Base-by-base conservation (phyloP, 2,888 invertebrate genomes). In the Drosophila mimetica region DNA sequence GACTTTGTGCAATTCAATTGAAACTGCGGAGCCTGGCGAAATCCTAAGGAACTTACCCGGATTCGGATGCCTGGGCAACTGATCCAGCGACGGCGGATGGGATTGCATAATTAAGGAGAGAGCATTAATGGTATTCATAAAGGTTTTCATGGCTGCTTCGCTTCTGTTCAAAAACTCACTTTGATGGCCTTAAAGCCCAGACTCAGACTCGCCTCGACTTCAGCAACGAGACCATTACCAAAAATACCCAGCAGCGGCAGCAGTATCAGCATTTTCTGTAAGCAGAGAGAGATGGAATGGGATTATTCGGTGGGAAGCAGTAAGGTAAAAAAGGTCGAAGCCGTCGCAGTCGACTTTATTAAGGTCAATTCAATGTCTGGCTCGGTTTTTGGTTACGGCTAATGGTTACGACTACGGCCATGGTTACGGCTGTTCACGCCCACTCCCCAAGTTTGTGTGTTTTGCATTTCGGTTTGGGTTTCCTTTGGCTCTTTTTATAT, bases 191-290 rank as follows among this genome's bases (percentile, higher is more conserved):
- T 90, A 79, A 90, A 89, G 80, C 90, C 90, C 76, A 90, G 82
- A 75, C 89, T 89, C 69, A 91, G 84, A 87, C 89, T 91, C 52
- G 90, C 91, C 73, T 87, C 90, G 75, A 88, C 80, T 80, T 86
- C 88, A 81, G 86, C 86, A 75, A 89, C 76, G 79, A 90, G 84
- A 88, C 89, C 89, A 88, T 89, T 90, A 80, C 90, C 89, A 86
- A 91, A 88, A 88, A 91, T 88, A 69, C 90, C 89, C 76, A 91
- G 83, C 79, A 91, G 78, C 79, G 90, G 89, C 89, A 91, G 87
- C 86, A 91, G 85, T 88, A 90, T 90, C 87, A 90, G 90, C 91
- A 91, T 91, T 91, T 91, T 91, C 91, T 91, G 88, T 60, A 89
- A 85, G 47, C 42, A 61, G 57, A 73, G 57, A 73, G 60, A 55